Evolutionary conservation across 2,113 vertebrate genomes (phyloP), one percentile per base, ranked within the genome.

Genomic region (Gyps fulvus): DNA sequence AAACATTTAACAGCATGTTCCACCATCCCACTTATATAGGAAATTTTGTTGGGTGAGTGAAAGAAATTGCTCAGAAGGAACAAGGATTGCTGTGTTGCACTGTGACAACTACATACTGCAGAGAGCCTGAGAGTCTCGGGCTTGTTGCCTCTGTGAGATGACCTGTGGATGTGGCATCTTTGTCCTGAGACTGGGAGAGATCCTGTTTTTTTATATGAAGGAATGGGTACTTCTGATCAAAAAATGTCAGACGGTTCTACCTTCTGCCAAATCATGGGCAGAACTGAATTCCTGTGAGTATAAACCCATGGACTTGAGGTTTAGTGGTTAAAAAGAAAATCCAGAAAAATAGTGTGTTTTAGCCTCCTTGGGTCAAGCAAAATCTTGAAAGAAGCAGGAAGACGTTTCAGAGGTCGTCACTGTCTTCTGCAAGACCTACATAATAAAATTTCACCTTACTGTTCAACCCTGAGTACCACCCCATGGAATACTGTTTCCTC

Each of bases 1-100:
- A 92, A 95, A 94, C 71, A 83, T 89, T 89, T 87, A 89, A 94
- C 77, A 77, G 80, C 69, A 6, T 80, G 71, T 74, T 83, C 72
- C 87, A 69, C 69, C 80, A 74, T 70, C 61, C 50, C 66, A 87
- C 86, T 83, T 70, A 40, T 34, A 87, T 59, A 79, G 49, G 61
- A 73, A 82, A 82, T 89, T 69, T 69, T 72, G 76, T 52, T 86
- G 71, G 81, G 49, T 32, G n/a, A 83, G 61, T 73, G 89, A 86
- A 93, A 94, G 66, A 52, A 90, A 54, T 54, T 34, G 61, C 87
- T 87, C 43, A n/a, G 43, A 38, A 83, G 65, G 77, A 93, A 91
- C 91, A 95, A 93, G 50, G 94, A 14, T 70, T 8, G 11, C 83
- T 93, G 83, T 93, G 69, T 93, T 90, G 66, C 47, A 54, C 32